Conservation (phyloP, 2,113 vertebrate species). For the Rhipidura dahli region DNA sequence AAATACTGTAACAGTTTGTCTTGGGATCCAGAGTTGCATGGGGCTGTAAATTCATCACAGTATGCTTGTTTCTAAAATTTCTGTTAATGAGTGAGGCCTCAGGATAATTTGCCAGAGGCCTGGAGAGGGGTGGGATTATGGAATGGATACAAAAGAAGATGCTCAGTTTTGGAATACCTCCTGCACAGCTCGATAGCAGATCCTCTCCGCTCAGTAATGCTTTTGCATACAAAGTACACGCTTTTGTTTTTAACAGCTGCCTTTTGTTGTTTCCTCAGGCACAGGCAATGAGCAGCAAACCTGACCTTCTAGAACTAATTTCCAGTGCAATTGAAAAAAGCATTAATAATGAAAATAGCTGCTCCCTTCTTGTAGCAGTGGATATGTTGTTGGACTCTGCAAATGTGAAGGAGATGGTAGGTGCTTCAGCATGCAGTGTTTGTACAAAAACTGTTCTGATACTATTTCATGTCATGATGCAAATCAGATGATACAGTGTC, state of each 20-base stretch:
- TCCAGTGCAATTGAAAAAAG: conserved; percentile 83
- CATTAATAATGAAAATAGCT: conserved; percentile 88
- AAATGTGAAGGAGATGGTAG: conserved; percentile 74
- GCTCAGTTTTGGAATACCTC: not conserved
- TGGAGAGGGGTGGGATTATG: not conserved
- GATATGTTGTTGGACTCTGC: conserved; percentile 71
- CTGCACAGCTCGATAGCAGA: not conserved
- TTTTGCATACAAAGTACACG: not conserved
- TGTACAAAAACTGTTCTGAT: not conserved
- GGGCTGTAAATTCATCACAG: not conserved
- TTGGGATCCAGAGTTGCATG: not conserved
- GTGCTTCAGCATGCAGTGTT: not conserved
- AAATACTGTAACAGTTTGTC: not conserved
- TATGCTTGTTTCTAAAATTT: not conserved
- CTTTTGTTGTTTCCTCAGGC: conserved; percentile 77
- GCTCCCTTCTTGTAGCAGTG: conserved; percentile 83
- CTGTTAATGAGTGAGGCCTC: not conserved
- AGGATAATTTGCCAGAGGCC: not conserved
- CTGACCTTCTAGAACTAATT: conserved; percentile 85
- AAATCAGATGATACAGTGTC: not conserved
- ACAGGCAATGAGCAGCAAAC: conserved; percentile 88
- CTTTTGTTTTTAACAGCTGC: not conserved
- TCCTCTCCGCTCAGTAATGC: not conserved
- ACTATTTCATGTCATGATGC: not conserved
- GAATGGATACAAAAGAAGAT: not conserved